Conservation (phyloP, 2,797 vertebrate genomes). For the Sebastes oblongus region DNA sequence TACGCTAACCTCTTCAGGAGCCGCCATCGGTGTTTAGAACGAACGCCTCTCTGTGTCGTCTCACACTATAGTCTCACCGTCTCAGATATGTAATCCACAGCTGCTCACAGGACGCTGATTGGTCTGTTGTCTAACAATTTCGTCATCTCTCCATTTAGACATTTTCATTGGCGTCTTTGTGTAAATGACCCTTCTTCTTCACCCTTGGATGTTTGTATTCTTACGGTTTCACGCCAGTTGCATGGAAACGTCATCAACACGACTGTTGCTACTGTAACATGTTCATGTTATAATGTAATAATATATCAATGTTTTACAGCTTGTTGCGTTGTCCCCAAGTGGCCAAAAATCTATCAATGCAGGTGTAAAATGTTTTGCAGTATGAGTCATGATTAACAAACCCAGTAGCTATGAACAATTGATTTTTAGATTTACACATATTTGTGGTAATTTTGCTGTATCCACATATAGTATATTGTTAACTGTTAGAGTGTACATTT, state of each 20-base stretch:
- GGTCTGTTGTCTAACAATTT: too few species aligned
- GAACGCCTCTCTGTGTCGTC: too few species aligned
- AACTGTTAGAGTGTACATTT: not conserved
- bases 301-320: not conserved
- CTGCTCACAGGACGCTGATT: too few species aligned
- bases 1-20: too few species aligned
- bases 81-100: fast-evolving
- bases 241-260: too few species aligned
- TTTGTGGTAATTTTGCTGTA: not conserved
- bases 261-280: not conserved
- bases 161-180: too few species aligned
- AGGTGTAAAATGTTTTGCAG: not conserved
- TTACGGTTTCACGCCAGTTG: too few species aligned
- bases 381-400: not conserved
- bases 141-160: too few species aligned
- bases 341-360: not conserved
- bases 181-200: too few species aligned
- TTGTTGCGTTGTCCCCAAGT: not conserved
- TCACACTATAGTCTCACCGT: too few species aligned
- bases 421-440: not conserved
- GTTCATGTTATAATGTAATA: not conserved
- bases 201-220: too few species aligned
- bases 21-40: too few species aligned
- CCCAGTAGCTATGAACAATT: not conserved
- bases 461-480: not conserved